phyloP scores from a whole-genome alignment of 92 coral and sea anemone species.

The Bergia sp. region DNA sequence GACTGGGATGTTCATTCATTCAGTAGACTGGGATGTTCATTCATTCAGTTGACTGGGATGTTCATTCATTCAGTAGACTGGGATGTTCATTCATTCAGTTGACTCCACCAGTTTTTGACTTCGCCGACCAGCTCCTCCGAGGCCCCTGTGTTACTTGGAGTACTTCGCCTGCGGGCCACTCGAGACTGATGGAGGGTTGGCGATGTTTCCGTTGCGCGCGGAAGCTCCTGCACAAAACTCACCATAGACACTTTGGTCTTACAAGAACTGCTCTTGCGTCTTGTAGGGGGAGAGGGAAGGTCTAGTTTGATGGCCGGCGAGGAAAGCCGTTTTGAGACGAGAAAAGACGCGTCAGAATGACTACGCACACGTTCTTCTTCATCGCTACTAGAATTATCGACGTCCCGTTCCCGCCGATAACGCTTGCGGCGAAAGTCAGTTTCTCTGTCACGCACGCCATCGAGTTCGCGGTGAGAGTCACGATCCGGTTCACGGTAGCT shows the following conservation, averaged over 20 bases:
- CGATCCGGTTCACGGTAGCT: constrained; percentile 41
- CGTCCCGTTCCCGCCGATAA: constrained; percentile 64
- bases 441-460: constrained; percentile 12
- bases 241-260: constrained; percentile 31
- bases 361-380: constrained; percentile 70
- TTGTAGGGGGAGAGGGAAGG: constrained; percentile 34
- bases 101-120: constrained; percentile 82
- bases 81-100: constrained; percentile 21
- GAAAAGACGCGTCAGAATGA: constrained; percentile 48
- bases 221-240: constrained; percentile 27
- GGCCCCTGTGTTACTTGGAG: constrained; percentile 52
- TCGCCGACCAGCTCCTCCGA: constrained; percentile 67
- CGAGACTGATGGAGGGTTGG: constrained; percentile 32
- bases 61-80: too few relatives aligned
- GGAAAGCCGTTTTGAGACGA: constrained; percentile 65
- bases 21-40: too few relatives aligned
- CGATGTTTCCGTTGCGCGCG: constrained; percentile 12
- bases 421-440: constrained; percentile 45
- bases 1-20: too few relatives aligned
- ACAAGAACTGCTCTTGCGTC: constrained; percentile 31
- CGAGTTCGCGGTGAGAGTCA: constrained; percentile 8
- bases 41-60: too few relatives aligned
- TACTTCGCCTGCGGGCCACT: constrained; percentile 26
- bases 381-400: constrained; percentile 79
- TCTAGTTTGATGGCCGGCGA: constrained; percentile 52